Percentiles rank a stretch among this genome's conserved stretches.
Conservation (phyloP, 2,797 vertebrate genomes). For the Chaetodon trifasciatus region DNA sequence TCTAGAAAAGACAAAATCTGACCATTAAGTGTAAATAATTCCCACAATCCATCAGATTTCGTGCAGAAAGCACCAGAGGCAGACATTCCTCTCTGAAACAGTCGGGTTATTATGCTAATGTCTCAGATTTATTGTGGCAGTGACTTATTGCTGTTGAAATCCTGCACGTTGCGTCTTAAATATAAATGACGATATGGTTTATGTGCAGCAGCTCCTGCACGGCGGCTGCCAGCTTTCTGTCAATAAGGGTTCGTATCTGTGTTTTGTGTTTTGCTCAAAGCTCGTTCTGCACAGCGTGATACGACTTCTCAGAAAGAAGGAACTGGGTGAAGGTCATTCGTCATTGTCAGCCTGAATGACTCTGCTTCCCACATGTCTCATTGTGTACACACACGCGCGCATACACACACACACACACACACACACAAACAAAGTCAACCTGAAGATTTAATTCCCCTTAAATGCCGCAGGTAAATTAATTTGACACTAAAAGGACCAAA, state of each 20-base stretch:
- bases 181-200: not conserved
- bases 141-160: slow-evolving; percentile 13
- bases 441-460: not conserved
- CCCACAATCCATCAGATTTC: not conserved
- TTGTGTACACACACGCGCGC: slow-evolving; percentile 4
- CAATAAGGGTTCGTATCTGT: slow-evolving; percentile 13
- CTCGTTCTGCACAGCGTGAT: slow-evolving; percentile 16
- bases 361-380: slow-evolving; percentile 11
- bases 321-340: slow-evolving; percentile 30
- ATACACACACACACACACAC: slow-evolving; percentile 9
- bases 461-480: slow-evolving; percentile 6
- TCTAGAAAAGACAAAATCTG: not conserved
- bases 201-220: not conserved
- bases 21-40: not conserved
- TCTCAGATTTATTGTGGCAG: not conserved
- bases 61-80: slow-evolving; percentile 2
- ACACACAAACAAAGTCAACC: not conserved
- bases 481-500: not conserved
- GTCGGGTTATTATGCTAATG: slow-evolving; percentile 31
- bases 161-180: slow-evolving; percentile 5
- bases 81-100: not conserved
- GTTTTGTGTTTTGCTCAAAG: slow-evolving; percentile 29
- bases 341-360: slow-evolving; percentile 34
- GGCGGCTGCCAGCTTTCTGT: slow-evolving; percentile 44
- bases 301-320: slow-evolving; percentile 23